Base-by-base conservation (phyloP, 2,888 invertebrate genomes). In the Eilema griseolum region DNA sequence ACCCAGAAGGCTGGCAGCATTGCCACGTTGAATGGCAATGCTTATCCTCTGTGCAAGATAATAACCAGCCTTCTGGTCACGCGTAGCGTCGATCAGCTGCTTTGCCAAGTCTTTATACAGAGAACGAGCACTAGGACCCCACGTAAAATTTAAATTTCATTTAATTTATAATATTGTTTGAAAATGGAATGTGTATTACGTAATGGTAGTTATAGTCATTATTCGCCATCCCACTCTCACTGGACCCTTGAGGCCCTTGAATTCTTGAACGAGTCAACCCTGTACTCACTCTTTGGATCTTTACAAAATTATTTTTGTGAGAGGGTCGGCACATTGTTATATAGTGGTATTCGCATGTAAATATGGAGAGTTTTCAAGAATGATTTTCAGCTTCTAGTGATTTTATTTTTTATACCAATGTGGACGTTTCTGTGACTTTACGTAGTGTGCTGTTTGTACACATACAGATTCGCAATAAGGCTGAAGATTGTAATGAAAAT, bases 361-460 rank as follows among this genome's bases (percentile, higher is more conserved):
- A 52, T 52, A 52, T n/a, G 52, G 20, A n/a, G 52, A 52, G 52
- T 52, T 52, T 52, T 73, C 69, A 72, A 72, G 74, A 74, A 76
- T 75, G 69, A 63, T 66, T 71, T 52, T 63, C 70, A 70, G 69
- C 46, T 46, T 20, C 3, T 20, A 46, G 46, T 3, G 46, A 46
- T 52, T 52, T 20, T 52, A 41, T 41, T 41, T 41, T 33, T 46
- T 52, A 20, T 52, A 52, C 52, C n/a, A n/a, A 52, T 52, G n/a
- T 52, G 52, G 46, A 46, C 46, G 4, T 4, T 20, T 1, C 5
- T 4, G 5, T 4, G 28, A 5, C 28, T 28, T 28, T 28, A 28
- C 28, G 28, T 28, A 28, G 16, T 14, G 41, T 41, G 41, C 1
- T 12, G 10, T 33, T 10, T 33, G n/a, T n/a, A n/a, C n/a, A n/a